Conservation (phyloP, 2,888 invertebrate genomes). For the Amblyjoppa fuscipennis region DNA sequence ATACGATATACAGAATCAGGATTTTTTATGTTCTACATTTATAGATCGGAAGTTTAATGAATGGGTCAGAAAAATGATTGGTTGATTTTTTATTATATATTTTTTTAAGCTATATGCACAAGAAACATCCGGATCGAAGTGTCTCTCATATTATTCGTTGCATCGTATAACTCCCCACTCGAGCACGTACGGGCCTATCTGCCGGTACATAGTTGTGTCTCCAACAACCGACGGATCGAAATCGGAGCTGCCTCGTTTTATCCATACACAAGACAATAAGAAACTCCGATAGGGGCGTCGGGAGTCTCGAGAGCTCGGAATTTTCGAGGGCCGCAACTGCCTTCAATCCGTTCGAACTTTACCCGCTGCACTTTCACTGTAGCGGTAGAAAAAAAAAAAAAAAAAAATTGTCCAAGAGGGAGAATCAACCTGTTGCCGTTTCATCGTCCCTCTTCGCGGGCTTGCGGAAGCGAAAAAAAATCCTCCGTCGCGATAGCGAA, state of each 20-base stretch:
- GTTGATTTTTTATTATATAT: background rate
- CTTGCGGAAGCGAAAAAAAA: background rate
- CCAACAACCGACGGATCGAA: conserved; percentile 75
- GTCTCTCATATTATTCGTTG: conserved; percentile 45
- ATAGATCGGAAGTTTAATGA: background rate
- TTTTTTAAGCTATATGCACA: background rate
- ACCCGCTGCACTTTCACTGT: background rate
- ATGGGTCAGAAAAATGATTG: background rate
- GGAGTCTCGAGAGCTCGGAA: conserved; percentile 17
- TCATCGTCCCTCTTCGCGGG: conserved; percentile 29
- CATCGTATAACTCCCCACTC: conserved; percentile 60
- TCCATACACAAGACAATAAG: conserved; percentile 74
- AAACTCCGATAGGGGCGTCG: conserved; percentile 49
- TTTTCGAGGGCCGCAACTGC: conserved; percentile 1
- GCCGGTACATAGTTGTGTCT: conserved; percentile 31
- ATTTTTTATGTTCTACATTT: background rate
- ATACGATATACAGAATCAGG: background rate
- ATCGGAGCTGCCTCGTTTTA: conserved; percentile 75
- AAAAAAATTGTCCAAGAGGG: conserved; percentile 18
- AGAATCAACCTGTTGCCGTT: conserved; percentile 62
- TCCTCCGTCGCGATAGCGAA: conserved; percentile 30
- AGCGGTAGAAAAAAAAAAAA: conserved; percentile 6
- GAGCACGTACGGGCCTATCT: conserved; percentile 69
- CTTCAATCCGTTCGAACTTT: background rate
- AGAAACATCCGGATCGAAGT: conserved; percentile 66